Conservation (phyloP, 1,140 invertebrate species). For the Ctenoplectra terminalis region DNA sequence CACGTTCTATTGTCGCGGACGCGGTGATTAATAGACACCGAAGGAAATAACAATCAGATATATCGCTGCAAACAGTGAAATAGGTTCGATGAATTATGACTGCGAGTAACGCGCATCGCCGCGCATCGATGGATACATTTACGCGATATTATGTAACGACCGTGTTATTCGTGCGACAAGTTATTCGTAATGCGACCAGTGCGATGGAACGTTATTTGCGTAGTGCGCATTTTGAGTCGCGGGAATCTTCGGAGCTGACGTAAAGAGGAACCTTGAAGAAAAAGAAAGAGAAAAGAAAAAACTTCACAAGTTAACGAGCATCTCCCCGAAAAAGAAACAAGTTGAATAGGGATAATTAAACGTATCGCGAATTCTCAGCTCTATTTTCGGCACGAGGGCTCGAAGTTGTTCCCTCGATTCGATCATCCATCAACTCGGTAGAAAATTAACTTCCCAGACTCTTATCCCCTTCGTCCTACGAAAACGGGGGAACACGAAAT, state of each 20-base stretch:
- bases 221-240: background rate
- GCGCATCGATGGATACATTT: background rate
- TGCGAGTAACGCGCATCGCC: background rate
- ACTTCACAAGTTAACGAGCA: background rate
- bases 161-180: background rate
- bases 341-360: conserved; percentile 7
- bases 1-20: background rate
- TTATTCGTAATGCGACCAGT: background rate
- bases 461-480: no score
- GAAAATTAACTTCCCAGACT: background rate
- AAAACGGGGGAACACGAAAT: background rate
- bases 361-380: background rate
- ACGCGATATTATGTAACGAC: conserved; percentile 7
- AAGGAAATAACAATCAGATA: conserved; percentile 42
- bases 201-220: background rate
- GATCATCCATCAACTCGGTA: conserved; percentile 17
- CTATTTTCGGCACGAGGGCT: background rate
- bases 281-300: background rate
- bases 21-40: conserved; percentile 28
- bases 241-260: background rate
- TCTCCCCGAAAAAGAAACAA: no score
- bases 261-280: background rate
- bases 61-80: conserved; percentile 23
- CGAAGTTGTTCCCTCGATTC: background rate
- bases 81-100: conserved; percentile 19